Base-by-base conservation (phyloP, 30 jellyfish, hydroid and myxozoan species). In the Rhopilema esculentum region DNA sequence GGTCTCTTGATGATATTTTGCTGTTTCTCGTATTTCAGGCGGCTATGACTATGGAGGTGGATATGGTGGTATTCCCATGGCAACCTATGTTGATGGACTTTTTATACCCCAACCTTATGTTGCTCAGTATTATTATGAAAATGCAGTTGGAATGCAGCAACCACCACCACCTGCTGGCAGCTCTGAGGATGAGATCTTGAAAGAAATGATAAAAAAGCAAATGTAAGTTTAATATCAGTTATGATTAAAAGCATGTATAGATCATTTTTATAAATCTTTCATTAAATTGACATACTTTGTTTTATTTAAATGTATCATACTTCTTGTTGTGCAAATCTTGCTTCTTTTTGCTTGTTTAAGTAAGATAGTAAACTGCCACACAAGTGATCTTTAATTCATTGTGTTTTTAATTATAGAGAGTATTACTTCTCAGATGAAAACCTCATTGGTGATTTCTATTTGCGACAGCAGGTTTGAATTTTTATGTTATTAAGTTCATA, bases 351-450 rank as follows among this genome's bases (percentile, higher is more conserved):
- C n/a, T n/a, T n/a, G n/a, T n/a, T n/a, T n/a, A n/a, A n/a, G n/a
- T n/a, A n/a, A n/a, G n/a, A n/a, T n/a, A n/a, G n/a, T n/a, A n/a
- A n/a, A n/a, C n/a, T n/a, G n/a, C n/a, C 57, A 2, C 57, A 40
- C 57, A 40, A 12, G 6, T 40, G 6, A 2, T 40, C 12, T 40
- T 40, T 2, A 40, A 12, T 40, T 6, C 57, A 40, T 6, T 40
- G 6, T 40, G 6, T 76, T 52, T 89, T 64, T 29, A 9, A n/a
- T 75, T 80, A 7, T 57, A 92, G 98, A 29, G 98, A 94, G 64
- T 94, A 94, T 61, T 94, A 94, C 75, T 94, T 94, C 77, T 81
- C 96, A 49, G 98, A 94, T 77, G 98, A 94, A 18, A 94, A 94
- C 86, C 91, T 94, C 17, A 89, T 94, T 85, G 98, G 98, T 16